A percentile compares a stretch with the other conserved stretches of the same genome.
Conservation (phyloP, 2,888 invertebrate species). For the Matsumyia berberina region DNA sequence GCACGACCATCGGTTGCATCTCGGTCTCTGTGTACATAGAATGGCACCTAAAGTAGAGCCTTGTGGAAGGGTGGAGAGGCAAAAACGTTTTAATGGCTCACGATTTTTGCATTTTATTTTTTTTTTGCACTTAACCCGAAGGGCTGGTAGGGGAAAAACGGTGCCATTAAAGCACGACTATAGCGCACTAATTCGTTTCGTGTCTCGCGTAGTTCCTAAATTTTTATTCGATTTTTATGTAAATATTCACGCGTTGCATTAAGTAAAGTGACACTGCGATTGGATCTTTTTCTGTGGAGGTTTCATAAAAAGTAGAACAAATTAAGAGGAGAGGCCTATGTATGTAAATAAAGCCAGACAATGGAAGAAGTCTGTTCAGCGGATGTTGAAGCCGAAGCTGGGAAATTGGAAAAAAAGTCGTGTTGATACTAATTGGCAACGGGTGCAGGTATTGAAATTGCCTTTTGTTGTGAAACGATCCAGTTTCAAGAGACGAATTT, state of each 20-base stretch:
- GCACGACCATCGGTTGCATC: constrained; percentile 60
- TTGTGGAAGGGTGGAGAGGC: constrained; percentile 24
- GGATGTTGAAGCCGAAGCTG: no score
- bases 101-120: constrained; percentile 56
- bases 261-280: constrained; percentile 7
- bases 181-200: constrained; percentile 65
- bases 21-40: constrained; percentile 32
- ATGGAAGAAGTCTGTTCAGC: no score
- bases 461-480: no score
- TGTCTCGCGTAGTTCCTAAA: constrained; percentile 59
- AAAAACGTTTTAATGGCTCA: constrained; percentile 72
- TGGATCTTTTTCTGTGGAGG: neutral
- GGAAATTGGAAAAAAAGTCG: no score
- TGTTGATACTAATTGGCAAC: no score
- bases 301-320: neutral
- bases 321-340: neutral
- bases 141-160: constrained; percentile 14
- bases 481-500: no score
- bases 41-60: constrained; percentile 38
- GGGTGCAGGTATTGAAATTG: no score
- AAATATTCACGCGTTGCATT: constrained; percentile 65
- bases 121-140: constrained; percentile 29
- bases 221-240: constrained; percentile 69
- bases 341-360: no score
- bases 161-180: constrained; percentile 57